A percentile compares a stretch with the other conserved stretches of the same genome.
Evolutionary conservation across 2,888 invertebrate species (phyloP).

Genomic region (Caenorhabditis zanzibari): DNA sequence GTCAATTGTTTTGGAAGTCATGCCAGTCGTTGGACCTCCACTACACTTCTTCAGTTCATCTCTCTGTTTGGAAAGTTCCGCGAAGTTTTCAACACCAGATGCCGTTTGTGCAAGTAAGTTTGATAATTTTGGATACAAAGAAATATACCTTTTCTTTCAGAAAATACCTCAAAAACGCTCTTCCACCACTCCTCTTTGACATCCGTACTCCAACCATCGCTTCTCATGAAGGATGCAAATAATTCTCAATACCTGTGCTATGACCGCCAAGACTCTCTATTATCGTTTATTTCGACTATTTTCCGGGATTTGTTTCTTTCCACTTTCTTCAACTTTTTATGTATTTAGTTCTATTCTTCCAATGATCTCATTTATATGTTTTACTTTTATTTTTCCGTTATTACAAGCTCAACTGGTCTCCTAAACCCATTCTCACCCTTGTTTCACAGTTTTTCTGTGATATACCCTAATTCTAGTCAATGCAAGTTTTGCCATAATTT

Average conservation of each 20-base stretch:
- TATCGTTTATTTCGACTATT: not conserved
- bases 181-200: slow-evolving; percentile 60
- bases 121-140: not conserved
- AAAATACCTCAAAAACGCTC: slow-evolving; percentile 31
- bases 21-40: slow-evolving; percentile 36
- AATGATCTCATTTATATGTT: too few relatives aligned
- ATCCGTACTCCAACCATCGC: slow-evolving; percentile 34
- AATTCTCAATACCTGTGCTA: not conserved
- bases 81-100: slow-evolving; percentile 33
- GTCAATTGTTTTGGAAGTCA: slow-evolving; percentile 37
- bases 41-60: slow-evolving; percentile 40
- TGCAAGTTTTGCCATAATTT: too few relatives aligned
- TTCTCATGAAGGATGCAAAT: slow-evolving; percentile 53
- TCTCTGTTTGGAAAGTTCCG: slow-evolving; percentile 48
- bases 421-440: too few relatives aligned
- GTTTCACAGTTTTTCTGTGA: not conserved
- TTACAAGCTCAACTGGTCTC: too few relatives aligned
- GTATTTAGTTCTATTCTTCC: too few relatives aligned
- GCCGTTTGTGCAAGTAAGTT: slow-evolving; percentile 40
- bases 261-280: too few relatives aligned
- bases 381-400: too few relatives aligned
- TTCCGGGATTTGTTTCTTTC: not conserved
- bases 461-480: too few relatives aligned
- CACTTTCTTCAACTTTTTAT: not conserved
- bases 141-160: slow-evolving; percentile 29